A percentile compares a stretch with the other conserved stretches of the same genome.
phyloP scores from a whole-genome alignment of 2,888 invertebrate species.

The Cataglyphis albicans region DNA sequence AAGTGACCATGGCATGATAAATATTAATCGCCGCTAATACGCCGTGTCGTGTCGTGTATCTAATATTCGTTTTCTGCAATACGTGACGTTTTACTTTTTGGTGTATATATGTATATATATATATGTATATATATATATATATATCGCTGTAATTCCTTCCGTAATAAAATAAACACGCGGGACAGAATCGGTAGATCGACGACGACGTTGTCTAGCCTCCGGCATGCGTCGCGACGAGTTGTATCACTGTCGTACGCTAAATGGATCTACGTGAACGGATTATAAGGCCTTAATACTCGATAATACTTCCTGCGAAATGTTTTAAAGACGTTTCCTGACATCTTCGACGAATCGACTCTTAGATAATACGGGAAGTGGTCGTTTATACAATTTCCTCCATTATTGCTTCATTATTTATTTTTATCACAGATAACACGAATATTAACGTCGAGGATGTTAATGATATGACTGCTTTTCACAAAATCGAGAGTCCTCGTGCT shows the following conservation, averaged over 20 bases:
- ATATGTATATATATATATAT: neutral
- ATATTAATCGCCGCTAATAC: constrained; percentile 51
- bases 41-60: constrained; percentile 32
- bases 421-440: constrained; percentile 13
- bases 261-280: constrained; percentile 48
- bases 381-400: neutral
- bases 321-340: constrained; percentile 24
- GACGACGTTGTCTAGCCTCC: constrained; percentile 32
- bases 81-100: constrained; percentile 21
- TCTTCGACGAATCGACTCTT: neutral
- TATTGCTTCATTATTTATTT: constrained; percentile 24
- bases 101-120: too few relatives aligned
- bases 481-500: constrained; percentile 8
- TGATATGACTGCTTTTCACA: constrained; percentile 7
- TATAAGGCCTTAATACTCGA: constrained; percentile 1
- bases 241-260: constrained; percentile 33
- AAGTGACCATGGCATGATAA: constrained; percentile 34
- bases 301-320: constrained; percentile 20
- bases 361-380: constrained; percentile 8
- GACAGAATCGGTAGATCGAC: constrained; percentile 40
- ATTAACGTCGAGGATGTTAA: neutral
- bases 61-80: constrained; percentile 27
- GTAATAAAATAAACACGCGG: constrained; percentile 49
- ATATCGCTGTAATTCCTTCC: neutral
- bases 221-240: constrained; percentile 30